Conservation (phyloP, 1,140 invertebrate species). For the Dendroctonus ponderosae region DNA sequence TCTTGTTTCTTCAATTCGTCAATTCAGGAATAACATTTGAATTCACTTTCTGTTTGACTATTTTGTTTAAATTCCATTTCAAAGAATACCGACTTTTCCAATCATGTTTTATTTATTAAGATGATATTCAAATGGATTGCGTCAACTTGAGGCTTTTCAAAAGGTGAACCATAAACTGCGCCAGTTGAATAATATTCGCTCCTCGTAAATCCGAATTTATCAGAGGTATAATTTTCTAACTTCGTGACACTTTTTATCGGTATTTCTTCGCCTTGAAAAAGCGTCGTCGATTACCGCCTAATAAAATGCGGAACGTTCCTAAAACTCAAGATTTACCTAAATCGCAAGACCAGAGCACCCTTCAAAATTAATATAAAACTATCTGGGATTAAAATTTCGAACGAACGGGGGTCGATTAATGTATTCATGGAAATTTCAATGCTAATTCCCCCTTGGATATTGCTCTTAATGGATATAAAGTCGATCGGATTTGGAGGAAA, state of each 20-base stretch:
- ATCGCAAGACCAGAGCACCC: constrained; percentile 10
- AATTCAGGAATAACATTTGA: constrained; percentile 11
- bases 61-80: neutral
- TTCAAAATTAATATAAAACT: constrained; percentile 34
- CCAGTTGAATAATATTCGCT: constrained; percentile 1
- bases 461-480: constrained; percentile 36
- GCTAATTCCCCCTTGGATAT: constrained; percentile 33
- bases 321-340: constrained; percentile 22
- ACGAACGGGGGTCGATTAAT: constrained; percentile 27
- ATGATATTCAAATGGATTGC: neutral
- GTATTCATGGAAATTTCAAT: constrained; percentile 37
- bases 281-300: constrained; percentile 11
- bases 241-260: constrained; percentile 6
- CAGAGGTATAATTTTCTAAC: constrained; percentile 17
- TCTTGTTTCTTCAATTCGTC: constrained; percentile 15
- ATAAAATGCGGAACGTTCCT: constrained; percentile 12
- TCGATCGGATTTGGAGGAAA: constrained; percentile 28
- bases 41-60: constrained; percentile 10
- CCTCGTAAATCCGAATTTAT: constrained; percentile 1
- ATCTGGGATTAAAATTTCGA: constrained; percentile 30
- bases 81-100: constrained; percentile 1
- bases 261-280: neutral
- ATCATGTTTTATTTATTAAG: constrained; percentile 13
- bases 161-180: constrained; percentile 2
- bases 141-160: neutral